Conservation (phyloP, 2,888 invertebrate genomes). For the Cheilosia pagana region DNA sequence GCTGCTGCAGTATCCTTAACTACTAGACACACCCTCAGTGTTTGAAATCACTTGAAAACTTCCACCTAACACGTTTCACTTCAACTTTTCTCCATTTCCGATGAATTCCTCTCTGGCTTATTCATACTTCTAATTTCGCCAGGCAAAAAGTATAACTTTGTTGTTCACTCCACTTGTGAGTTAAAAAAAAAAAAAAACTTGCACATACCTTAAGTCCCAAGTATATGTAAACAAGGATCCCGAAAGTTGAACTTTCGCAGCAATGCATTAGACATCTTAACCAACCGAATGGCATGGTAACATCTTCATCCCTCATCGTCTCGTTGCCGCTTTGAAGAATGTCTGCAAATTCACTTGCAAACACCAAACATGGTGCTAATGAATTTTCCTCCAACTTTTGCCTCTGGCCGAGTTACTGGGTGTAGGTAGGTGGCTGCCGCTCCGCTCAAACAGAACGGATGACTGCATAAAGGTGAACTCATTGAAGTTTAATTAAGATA, state of each 20-base stretch:
- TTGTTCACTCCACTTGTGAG: slow-evolving; percentile 1
- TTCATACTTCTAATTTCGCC: neutral
- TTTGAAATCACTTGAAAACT: neutral
- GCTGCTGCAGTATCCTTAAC: neutral
- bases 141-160: slow-evolving; percentile 1
- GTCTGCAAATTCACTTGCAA: slow-evolving; percentile 26
- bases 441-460: neutral
- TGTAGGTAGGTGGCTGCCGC: neutral
- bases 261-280: slow-evolving; percentile 27
- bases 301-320: neutral
- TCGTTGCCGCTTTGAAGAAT: neutral
- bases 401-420: neutral
- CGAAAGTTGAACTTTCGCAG: neutral
- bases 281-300: neutral
- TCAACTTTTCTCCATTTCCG: slow-evolving; percentile 18
- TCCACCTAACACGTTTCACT: slow-evolving; percentile 1
- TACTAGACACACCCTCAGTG: neutral
- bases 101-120: neutral
- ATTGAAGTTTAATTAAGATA: slow-evolving; percentile 45
- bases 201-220: slow-evolving; percentile 15
- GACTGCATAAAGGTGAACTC: slow-evolving; percentile 23
- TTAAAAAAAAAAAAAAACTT: slow-evolving; percentile 11
- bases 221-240: slow-evolving; percentile 17
- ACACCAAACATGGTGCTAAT: slow-evolving; percentile 39
- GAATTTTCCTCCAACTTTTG: slow-evolving; percentile 28